Evolutionary conservation across 2,113 vertebrate genomes (phyloP), one percentile per base, ranked within the genome.

Genomic region (Dinomys branickii): DNA sequence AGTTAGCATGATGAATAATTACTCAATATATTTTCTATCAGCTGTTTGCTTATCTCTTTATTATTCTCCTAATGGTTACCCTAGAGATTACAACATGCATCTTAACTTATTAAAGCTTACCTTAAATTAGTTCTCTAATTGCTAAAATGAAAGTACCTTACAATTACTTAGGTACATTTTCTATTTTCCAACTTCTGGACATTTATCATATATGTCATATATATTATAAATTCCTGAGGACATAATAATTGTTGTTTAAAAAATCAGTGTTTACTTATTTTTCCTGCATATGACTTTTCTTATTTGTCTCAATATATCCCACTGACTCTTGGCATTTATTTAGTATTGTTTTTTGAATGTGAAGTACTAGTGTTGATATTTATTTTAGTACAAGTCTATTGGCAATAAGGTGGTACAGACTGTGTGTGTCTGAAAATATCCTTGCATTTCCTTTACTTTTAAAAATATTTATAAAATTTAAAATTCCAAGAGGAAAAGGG

Each of bases 1-100:
- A 96, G 93, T 28, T 97, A 44, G 26, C 69, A 94, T 14, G 11
- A 94, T 96, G 69, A 97, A 94, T 92, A 96, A 96, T 97, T 96
- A 95, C 88, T 95, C 52, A 20, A 63, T 85, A 96, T 96, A 96
- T 88, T 67, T 24, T 90, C 38, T 90, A 82, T 63, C 65, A 96
- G 63, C 35, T 61, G 88, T 95, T 95, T 92, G 63, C 44, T 61
- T 93, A 71, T 95, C 63, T 83, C 92, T 94, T 94, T 94, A 97
- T 91, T 93, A 87, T 95, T 96, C 88, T 91, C 59, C 94, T 96
- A 94, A 97, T 94, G 28, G 78, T 86, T 95, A 85, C 93, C 78
- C 16, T 95, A 50, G 83, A 95, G 91, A 95, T 78, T 94, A 97
- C 30, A 91, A 59, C 54, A 65, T 78, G 44, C 65, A 77, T 85